A percentile compares a stretch with the other conserved stretches of the same genome.
Conservation (phyloP, 2,113 vertebrate species). For the Mustela nigripes region DNA sequence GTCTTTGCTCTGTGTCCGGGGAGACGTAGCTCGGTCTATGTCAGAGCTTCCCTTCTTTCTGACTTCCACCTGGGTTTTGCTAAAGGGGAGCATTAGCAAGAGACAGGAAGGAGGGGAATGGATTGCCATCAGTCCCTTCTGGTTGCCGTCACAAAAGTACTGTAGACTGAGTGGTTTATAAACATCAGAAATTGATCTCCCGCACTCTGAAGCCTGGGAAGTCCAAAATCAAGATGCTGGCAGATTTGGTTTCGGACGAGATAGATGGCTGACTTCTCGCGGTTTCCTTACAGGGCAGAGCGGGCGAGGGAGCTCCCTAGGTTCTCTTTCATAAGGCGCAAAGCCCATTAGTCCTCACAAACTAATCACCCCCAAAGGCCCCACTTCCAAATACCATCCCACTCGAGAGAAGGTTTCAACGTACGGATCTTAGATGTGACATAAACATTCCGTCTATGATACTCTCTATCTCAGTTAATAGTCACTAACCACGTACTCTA, state of each 20-base stretch:
- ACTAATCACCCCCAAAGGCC: background rate
- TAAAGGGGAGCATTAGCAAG: background rate
- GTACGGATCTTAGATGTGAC: background rate
- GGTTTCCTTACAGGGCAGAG: background rate
- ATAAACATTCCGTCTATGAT: background rate
- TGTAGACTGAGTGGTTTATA: background rate
- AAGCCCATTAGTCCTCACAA: too few species aligned
- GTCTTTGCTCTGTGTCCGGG: background rate
- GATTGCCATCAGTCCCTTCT: background rate
- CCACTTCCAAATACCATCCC: background rate
- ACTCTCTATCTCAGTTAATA: background rate
- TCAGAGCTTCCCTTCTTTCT: background rate
- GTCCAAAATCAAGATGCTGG: too few species aligned
- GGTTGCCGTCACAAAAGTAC: background rate
- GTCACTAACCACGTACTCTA: background rate
- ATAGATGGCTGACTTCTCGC: background rate
- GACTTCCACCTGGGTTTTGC: background rate
- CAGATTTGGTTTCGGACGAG: background rate
- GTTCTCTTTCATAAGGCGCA: background rate
- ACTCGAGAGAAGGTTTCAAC: background rate
- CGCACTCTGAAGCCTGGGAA: background rate
- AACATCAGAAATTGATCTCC: background rate
- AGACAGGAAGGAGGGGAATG: background rate
- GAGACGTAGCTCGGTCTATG: background rate
- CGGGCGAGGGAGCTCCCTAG: too few species aligned